phyloP scores from a whole-genome alignment of 2,888 invertebrate species.

The Callinectes sapidus region DNA sequence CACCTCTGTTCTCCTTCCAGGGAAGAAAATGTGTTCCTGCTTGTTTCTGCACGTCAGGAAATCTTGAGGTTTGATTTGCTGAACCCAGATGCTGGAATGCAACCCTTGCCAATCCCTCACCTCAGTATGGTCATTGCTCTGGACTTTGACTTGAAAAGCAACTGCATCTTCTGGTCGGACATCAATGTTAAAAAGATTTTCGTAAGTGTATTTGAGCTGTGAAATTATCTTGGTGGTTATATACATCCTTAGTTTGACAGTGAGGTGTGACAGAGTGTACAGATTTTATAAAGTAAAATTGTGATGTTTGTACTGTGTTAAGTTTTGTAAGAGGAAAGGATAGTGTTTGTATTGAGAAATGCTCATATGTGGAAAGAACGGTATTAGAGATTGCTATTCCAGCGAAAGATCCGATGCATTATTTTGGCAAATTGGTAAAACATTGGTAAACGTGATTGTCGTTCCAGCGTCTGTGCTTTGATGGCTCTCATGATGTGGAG shows the following conservation, averaged over 20 bases:
- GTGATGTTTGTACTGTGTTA: not conserved
- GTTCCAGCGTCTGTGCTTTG: slow-evolving; percentile 78
- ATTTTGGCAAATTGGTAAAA: too few relatives aligned
- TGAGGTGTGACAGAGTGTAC: not conserved
- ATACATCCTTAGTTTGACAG: not conserved
- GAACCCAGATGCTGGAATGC: slow-evolving; percentile 79
- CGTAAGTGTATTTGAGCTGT: slow-evolving; percentile 74
- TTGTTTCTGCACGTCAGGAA: slow-evolving; percentile 86
- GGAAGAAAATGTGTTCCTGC: slow-evolving; percentile 85
- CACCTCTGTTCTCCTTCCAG: slow-evolving; percentile 43
- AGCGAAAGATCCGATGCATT: too few relatives aligned
- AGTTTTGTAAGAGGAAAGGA: not conserved
- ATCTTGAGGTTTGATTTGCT: slow-evolving; percentile 85
- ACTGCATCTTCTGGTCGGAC: slow-evolving; percentile 93
- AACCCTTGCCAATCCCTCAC: slow-evolving; percentile 74
- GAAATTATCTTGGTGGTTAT: not conserved
- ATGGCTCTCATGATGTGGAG: slow-evolving; percentile 81
- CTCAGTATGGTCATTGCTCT: slow-evolving; percentile 89
- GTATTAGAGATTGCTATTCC: too few relatives aligned
- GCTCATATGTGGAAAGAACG: too few relatives aligned
- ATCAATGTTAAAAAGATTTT: slow-evolving; percentile 87
- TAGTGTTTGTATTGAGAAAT: not conserved
- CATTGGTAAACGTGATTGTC: not conserved
- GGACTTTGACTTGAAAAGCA: slow-evolving; percentile 89
- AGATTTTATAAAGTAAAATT: too few relatives aligned